phyloP scores from a whole-genome alignment of 2,113 vertebrate species.

The Mobula birostris region DNA sequence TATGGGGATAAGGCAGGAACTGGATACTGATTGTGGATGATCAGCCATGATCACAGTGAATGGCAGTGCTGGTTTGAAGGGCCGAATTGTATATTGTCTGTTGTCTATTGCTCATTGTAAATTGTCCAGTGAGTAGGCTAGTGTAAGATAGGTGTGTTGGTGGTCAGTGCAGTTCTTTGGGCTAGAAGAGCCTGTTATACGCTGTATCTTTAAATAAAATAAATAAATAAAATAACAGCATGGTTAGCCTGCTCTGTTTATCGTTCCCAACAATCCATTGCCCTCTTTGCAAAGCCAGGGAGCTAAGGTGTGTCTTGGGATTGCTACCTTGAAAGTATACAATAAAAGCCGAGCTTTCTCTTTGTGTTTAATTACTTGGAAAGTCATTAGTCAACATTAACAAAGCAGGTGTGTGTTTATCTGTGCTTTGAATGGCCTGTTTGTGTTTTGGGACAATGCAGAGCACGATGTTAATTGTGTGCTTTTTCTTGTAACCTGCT shows the following conservation, averaged over 20 bases:
- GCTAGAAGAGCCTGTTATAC: too few relatives aligned
- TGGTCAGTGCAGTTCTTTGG: too few relatives aligned
- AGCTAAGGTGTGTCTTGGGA: not conserved
- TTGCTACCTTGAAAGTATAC: not conserved
- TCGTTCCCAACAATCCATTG: not conserved
- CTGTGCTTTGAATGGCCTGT: not conserved
- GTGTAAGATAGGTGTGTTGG: too few relatives aligned
- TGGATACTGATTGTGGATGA: too few relatives aligned
- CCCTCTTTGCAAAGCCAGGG: not conserved
- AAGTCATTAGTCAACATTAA: constrained; percentile 35
- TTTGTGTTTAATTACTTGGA: constrained; percentile 5
- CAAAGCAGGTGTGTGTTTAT: constrained; percentile 12
- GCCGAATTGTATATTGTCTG: too few relatives aligned
- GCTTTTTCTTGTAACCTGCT: not conserved
- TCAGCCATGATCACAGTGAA: too few relatives aligned
- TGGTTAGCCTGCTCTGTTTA: not conserved
- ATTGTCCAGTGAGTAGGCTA: too few relatives aligned
- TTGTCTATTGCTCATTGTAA: too few relatives aligned
- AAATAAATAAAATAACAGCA: too few relatives aligned
- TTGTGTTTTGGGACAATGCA: not conserved
- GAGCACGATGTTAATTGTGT: not conserved
- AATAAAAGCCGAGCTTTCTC: constrained; percentile 1
- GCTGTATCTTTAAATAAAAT: too few relatives aligned
- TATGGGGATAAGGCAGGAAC: too few relatives aligned
- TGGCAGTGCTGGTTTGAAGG: too few relatives aligned